phyloP scores from a whole-genome alignment of 2,888 invertebrate genomes.

The Mythimna vitellina region DNA sequence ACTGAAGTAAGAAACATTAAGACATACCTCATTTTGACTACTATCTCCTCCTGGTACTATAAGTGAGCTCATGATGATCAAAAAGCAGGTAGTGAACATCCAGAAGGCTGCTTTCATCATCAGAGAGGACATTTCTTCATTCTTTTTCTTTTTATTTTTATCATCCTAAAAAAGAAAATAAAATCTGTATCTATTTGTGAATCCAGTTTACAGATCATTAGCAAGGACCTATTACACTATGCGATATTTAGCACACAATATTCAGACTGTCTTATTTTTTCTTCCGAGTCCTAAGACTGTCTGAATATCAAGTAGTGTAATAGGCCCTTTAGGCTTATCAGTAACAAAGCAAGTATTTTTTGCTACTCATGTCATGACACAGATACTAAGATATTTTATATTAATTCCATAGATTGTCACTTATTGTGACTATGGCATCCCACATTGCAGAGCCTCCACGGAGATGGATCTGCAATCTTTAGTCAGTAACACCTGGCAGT shows the following conservation, averaged over 20 bases:
- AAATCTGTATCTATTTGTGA: not conserved
- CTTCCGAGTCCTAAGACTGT: no score
- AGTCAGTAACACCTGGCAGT: not conserved
- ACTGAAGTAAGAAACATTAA: not conserved
- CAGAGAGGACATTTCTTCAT: conserved; percentile 93
- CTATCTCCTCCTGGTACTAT: conserved; percentile 92
- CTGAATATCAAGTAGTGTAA: no score
- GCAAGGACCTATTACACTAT: no score
- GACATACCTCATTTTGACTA: conserved; percentile 93
- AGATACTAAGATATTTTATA: no score
- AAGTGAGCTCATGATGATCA: conserved; percentile 93
- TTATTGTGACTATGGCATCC: not conserved
- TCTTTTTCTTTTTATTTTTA: conserved; percentile 82
- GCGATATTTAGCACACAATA: no score
- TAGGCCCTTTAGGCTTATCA: not conserved
- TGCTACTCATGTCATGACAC: not conserved
- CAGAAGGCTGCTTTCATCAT: conserved; percentile 95
- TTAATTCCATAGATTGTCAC: not conserved
- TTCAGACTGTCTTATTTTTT: no score
- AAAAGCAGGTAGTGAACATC: conserved; percentile 94
- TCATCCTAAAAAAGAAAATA: conserved; percentile 72
- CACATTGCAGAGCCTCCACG: not conserved
- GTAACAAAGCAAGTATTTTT: not conserved
- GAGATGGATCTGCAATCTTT: no score
- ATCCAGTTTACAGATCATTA: not conserved